Evolutionary conservation across 2,888 invertebrate genomes (phyloP).

Genomic region (Osmoderma eremita): DNA sequence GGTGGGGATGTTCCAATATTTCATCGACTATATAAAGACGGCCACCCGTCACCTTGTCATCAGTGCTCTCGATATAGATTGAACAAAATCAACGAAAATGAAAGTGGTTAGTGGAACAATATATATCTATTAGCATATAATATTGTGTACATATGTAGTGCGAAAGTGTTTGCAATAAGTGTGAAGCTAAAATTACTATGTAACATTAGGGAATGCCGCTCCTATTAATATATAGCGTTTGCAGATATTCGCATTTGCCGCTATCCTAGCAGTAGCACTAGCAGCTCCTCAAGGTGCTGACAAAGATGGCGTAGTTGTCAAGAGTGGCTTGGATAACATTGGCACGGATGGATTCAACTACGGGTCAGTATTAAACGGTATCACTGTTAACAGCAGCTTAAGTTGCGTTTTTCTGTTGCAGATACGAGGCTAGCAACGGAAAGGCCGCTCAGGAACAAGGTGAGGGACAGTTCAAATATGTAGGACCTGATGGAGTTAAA

Average conservation of each 20-base stretch:
- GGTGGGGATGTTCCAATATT: constrained; percentile 37
- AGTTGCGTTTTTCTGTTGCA: constrained; percentile 48
- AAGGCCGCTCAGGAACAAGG: constrained; percentile 72
- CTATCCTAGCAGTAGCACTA: constrained; percentile 52
- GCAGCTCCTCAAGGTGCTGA: constrained; percentile 54
- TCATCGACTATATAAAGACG: constrained; percentile 35
- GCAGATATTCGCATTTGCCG: constrained; percentile 52
- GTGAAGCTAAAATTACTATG: constrained; percentile 5
- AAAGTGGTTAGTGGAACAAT: constrained; percentile 45
- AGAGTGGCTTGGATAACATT: constrained; percentile 71
- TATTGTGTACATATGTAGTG: constrained; percentile 11
- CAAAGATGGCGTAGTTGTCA: constrained; percentile 69
- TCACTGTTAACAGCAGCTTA: not conserved
- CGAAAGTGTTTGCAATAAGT: constrained; percentile 1
- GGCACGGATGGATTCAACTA: constrained; percentile 62
- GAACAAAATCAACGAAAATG: constrained; percentile 41
- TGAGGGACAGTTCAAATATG: constrained; percentile 70
- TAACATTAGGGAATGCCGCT: not conserved
- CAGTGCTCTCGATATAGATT: constrained; percentile 16
- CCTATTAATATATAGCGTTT: constrained; percentile 30
- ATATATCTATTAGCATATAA: constrained; percentile 7
- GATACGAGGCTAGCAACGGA: constrained; percentile 75
- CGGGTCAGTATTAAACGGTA: constrained; percentile 51
- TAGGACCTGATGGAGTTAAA: constrained; percentile 70
- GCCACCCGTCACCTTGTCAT: constrained; percentile 17